Conservation (phyloP, 2,797 vertebrate species). For the Acanthurus leucopareius region DNA sequence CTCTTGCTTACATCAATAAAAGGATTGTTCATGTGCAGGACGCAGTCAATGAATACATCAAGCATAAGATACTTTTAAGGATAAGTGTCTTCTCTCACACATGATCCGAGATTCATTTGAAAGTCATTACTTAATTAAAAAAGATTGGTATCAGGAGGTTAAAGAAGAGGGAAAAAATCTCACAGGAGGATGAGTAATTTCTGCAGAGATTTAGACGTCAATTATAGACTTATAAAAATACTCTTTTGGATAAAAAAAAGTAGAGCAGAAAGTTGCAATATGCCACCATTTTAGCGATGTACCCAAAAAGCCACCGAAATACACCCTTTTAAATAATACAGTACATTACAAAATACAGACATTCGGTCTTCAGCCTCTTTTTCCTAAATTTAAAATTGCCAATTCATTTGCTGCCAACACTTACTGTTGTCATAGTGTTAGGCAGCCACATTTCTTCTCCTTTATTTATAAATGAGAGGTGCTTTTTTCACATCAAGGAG, state of each 20-base stretch:
- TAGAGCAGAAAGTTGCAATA: conserved; percentile 6
- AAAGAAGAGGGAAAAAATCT: conserved; percentile 53
- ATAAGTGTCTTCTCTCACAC: conserved; percentile 72
- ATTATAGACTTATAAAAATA: conserved; percentile 71
- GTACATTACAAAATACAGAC: background rate
- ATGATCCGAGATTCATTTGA: conserved; percentile 80
- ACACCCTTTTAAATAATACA: background rate
- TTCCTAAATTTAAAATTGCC: background rate
- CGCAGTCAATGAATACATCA: conserved; percentile 74
- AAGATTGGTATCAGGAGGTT: conserved; percentile 76
- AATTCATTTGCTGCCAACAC: background rate
- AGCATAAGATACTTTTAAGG: conserved; percentile 69
- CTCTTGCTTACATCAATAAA: conserved; percentile 30
- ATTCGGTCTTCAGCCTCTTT: background rate
- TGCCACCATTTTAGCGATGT: conserved; percentile 1
- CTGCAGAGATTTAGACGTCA: conserved; percentile 68
- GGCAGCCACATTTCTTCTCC: background rate
- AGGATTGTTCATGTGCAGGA: conserved; percentile 60
- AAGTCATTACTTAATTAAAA: conserved; percentile 84
- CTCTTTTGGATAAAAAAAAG: conserved; percentile 8
- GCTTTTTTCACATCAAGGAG: background rate
- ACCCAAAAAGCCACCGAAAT: conserved; percentile 3
- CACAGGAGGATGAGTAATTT: conserved; percentile 72
- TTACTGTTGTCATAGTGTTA: background rate
- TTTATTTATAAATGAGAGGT: background rate